Conservation (phyloP, 2,113 vertebrate genomes). For the Tricholaema leucomelas region DNA sequence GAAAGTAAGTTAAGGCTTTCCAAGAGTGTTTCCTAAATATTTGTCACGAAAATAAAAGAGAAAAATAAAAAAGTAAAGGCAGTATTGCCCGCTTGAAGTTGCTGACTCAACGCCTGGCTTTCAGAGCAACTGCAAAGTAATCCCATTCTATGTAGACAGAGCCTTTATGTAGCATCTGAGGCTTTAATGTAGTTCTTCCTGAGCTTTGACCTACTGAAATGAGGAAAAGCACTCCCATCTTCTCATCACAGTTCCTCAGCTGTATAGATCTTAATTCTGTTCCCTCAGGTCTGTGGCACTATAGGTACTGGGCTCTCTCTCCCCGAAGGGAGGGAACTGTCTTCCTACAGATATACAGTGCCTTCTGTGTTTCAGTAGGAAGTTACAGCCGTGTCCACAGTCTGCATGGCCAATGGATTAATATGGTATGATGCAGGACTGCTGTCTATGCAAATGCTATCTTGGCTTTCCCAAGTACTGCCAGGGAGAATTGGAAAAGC, state of each 20-base stretch:
- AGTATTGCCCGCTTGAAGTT: rapidly evolving
- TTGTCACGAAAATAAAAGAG: too few relatives aligned
- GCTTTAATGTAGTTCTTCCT: background rate
- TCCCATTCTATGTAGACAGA: rapidly evolving
- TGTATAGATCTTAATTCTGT: rapidly evolving
- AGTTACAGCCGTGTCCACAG: rapidly evolving
- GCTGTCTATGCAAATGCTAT: background rate
- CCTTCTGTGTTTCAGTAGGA: background rate
- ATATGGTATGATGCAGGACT: rapidly evolving
- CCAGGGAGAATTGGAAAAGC: background rate
- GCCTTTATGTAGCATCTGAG: background rate
- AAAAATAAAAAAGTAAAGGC: too few relatives aligned
- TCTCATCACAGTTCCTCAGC: rapidly evolving
- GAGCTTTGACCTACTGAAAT: background rate
- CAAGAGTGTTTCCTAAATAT: background rate
- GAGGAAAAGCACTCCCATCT: background rate
- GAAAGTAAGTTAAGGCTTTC: background rate
- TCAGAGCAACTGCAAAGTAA: background rate
- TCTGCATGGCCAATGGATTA: background rate
- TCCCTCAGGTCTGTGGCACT: background rate
- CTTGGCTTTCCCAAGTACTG: rapidly evolving
- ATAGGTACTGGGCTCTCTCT: background rate
- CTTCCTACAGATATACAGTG: rapidly evolving
- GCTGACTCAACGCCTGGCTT: rapidly evolving
- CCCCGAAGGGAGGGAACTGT: background rate